These are phyloP conservation scores for Microplitis demolitor DNA, from an alignment of 1,140 invertebrate species.

Conservation along the genomic window DNA sequence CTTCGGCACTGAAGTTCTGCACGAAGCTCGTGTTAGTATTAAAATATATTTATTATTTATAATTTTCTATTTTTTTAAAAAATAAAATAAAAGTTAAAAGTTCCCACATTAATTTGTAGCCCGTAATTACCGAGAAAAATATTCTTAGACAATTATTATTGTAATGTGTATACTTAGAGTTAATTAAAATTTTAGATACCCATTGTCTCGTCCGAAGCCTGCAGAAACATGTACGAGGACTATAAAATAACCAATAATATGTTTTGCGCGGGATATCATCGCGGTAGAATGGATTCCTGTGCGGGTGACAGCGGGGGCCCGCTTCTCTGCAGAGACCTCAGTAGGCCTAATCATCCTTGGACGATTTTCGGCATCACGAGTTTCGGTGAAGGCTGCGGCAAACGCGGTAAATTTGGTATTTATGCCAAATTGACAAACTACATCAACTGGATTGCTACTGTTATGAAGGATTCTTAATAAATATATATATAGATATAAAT, in stretches of 20 bases:
- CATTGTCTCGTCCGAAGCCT: slow-evolving; percentile 76
- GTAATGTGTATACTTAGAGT: too few species aligned
- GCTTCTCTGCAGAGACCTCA: slow-evolving; percentile 71
- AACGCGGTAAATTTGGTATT: slow-evolving; percentile 88
- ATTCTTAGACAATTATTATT: not conserved
- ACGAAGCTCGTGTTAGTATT: slow-evolving; percentile 72
- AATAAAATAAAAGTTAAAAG: too few species aligned
- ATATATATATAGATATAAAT: not conserved
- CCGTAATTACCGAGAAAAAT: not conserved
- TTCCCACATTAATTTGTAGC: too few species aligned
- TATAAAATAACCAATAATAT: slow-evolving; percentile 86
- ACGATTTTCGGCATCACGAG: slow-evolving; percentile 89
- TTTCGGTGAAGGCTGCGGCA: slow-evolving; percentile 92
- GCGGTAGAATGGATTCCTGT: slow-evolving; percentile 82
- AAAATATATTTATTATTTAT: not conserved
- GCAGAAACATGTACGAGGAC: slow-evolving; percentile 76
- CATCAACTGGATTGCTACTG: slow-evolving; percentile 79
- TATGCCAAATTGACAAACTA: slow-evolving; percentile 89
- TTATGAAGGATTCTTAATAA: slow-evolving; percentile 59
- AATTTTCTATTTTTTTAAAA: not conserved
- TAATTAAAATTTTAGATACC: slow-evolving; percentile 69
- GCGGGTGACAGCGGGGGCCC: slow-evolving; percentile 90
- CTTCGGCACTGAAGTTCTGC: slow-evolving; percentile 77
- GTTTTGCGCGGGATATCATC: slow-evolving; percentile 84
- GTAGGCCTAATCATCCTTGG: slow-evolving; percentile 66